Evolutionary conservation across 2,113 vertebrate genomes (phyloP).

Genomic region (Shinisaurus crocodilurus): DNA sequence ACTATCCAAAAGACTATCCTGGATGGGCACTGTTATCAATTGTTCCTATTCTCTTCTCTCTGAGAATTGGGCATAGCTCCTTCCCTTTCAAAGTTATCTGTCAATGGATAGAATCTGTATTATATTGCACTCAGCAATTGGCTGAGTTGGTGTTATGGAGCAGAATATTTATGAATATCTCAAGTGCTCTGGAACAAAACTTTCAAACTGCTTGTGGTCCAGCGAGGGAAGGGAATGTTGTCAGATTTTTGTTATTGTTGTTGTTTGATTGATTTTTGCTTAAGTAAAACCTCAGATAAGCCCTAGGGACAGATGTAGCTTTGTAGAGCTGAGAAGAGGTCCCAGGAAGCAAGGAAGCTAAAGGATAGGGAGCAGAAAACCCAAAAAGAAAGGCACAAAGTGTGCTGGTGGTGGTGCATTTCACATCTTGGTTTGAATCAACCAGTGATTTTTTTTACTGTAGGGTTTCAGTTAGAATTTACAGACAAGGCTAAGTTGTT

Average conservation of each 20-base stretch:
- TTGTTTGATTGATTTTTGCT: too few relatives aligned
- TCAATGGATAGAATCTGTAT: neutral
- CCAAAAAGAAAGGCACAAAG: neutral
- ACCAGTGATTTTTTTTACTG: neutral
- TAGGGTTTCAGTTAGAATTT: neutral
- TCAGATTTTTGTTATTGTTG: neutral
- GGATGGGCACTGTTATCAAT: neutral
- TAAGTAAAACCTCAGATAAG: neutral
- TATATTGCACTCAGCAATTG: neutral
- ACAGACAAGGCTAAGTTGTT: neutral
- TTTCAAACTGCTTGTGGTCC: neutral
- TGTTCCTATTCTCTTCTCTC: neutral
- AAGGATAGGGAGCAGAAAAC: neutral
- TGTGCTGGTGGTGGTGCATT: neutral
- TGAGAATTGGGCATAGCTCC: neutral
- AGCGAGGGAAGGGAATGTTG: neutral
- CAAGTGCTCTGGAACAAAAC: neutral
- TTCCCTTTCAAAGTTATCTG: neutral
- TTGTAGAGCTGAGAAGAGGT: neutral
- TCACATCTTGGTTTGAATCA: neutral
- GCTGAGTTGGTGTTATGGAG: neutral
- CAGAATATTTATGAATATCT: neutral
- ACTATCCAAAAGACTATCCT: neutral
- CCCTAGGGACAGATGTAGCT: neutral
- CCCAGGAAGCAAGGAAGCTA: neutral